Evolutionary conservation across 2,888 invertebrate species (phyloP), one percentile per base, ranked within the genome.

Genomic region (Gymnoscelis rufifasciata): DNA sequence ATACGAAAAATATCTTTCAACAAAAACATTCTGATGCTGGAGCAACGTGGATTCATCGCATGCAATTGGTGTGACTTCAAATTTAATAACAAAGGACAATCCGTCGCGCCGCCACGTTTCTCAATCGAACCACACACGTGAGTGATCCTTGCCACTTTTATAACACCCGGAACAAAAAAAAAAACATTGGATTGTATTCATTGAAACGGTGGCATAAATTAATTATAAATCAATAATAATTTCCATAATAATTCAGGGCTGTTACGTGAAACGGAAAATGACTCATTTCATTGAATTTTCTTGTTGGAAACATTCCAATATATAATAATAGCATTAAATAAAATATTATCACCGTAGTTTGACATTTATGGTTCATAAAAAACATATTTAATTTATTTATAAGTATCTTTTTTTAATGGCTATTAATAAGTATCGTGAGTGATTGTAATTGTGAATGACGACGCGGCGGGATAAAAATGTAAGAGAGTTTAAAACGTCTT

Each of bases 11-110:
- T n/a, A n/a, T n/a, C n/a, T n/a, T 7, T 6, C 8, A 7, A 1
- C 7, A 26, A 7, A 8, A 26, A 8, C 26, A 7, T 7, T 26
- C 7, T 26, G 5, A 26, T 3, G 5, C 19, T 3, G 19, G 5
- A 3, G 19, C 2, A 2, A 19, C 19, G 19, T 3, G 19, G 5
- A 19, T 19, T 19, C 5, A 19, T 14, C 8, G 31, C 31, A 7
- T 6, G 6, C 15, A n/a, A 19, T n/a, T n/a, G 2, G 15, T 19
- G n/a, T 13, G 33, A 33, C 19, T 19, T n/a, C 15, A 10, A 33
- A 33, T 33, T 33, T 33, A 15, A 14, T 6, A 33, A 33, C 15
- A 15, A 33, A 33, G 33, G 33, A 19, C 33, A 33, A 33, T 19
- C 19, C 19, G 11, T 10, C 7, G 6, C 7, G 35, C 35, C 33